Base-by-base conservation (phyloP, 2,888 invertebrate genomes). In the Hemicrepidius hirtus region DNA sequence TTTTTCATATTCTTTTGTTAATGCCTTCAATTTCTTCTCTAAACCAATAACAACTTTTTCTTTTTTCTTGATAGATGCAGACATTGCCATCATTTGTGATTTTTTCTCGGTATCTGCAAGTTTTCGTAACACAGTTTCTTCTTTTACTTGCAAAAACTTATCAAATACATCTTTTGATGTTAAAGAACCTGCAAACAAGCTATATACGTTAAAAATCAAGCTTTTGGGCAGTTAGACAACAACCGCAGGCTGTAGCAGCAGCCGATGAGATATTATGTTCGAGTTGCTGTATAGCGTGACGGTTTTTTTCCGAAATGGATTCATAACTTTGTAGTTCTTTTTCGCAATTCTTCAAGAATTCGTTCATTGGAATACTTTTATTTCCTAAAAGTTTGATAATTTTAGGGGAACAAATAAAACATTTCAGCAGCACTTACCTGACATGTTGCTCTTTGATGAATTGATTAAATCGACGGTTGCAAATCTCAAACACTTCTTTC, bases 301-400 rank as follows among this genome's bases (percentile, higher is more conserved):
- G 20, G 40, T 64, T 64, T 20, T 50, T 50, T 37, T 64, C 49
- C 12, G 64, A 37, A 50, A 64, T 64, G 7, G 3, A 18, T 35
- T 49, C 50, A 20, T 37, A n/a, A 0, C 21, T 35, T 0, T 20
- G n/a, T 18, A 35, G 4, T 35, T 64, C 64, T n/a, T 35, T 50
- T 18, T 21, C 16, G 28, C 37, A 37, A 20, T 32, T 21, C 21
- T 7, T 64, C 12, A 59, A 21, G 1, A 37, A 49, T 21, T 16
- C n/a, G 21, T 64, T 64, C 16, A 49, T 16, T 21, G 3, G 3
- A 12, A 16, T 5, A 32, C 3, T 3, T 24, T 32, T 32, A 32
- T 6, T 9, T 32, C 9, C 32, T 32, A 9, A 2, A 32, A 32
- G n/a, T n/a, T n/a, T n/a, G n/a, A 32, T 5, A 5, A 9, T 2